A percentile compares a stretch with the other conserved stretches of the same genome.
phyloP scores from a whole-genome alignment of 2,888 invertebrate genomes.

The Antheraea yamamai region DNA sequence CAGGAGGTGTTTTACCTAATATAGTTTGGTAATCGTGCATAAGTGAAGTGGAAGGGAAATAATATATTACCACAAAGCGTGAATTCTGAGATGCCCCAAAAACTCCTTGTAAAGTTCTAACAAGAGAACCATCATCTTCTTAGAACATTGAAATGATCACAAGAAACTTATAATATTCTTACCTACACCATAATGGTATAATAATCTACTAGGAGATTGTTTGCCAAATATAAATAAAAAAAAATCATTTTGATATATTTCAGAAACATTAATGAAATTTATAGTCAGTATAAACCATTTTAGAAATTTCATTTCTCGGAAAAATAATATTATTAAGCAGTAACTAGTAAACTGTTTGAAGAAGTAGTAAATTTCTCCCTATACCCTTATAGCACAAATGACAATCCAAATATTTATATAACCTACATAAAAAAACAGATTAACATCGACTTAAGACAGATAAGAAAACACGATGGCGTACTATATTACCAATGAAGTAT shows the following conservation, averaged over 20 bases:
- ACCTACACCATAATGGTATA: no score
- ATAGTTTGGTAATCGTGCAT: no score
- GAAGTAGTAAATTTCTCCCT: not conserved
- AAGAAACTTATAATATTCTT: no score
- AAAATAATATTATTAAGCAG: not conserved
- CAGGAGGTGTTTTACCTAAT: no score
- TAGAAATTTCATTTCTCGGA: not conserved
- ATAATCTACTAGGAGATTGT: no score
- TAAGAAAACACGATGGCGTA: not conserved
- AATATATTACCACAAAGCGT: no score
- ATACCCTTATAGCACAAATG: not conserved
- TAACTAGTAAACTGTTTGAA: not conserved
- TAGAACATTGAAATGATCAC: no score
- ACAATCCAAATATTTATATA: not conserved
- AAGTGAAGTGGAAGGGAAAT: no score
- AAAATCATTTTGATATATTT: not conserved
- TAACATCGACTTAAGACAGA: not conserved
- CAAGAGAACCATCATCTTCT: no score
- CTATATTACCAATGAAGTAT: conserved; percentile 13
- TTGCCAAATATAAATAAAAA: no score
- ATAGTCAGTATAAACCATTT: not conserved
- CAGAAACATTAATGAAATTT: not conserved
- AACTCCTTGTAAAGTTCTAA: no score
- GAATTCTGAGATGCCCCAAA: no score
- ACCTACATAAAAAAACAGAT: conserved; percentile 7